phyloP scores from a whole-genome alignment of 2,797 vertebrate genomes.

The Prionace glauca region DNA sequence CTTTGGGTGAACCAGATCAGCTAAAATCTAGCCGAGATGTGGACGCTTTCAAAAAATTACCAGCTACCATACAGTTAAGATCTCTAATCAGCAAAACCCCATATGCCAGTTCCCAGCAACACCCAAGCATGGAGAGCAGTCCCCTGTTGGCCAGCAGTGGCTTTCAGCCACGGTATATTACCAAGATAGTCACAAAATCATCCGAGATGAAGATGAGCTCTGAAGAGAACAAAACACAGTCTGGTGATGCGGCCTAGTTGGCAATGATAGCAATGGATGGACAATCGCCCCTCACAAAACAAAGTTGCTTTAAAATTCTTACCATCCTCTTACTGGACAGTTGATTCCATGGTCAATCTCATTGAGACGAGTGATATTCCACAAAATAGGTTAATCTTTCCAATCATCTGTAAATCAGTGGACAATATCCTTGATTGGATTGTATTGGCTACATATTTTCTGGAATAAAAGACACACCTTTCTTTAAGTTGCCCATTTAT shows the following conservation, averaged over 20 bases:
- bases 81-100: too few relatives aligned
- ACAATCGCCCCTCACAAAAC: not conserved
- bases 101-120: not conserved
- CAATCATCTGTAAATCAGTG: not conserved
- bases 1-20: too few relatives aligned
- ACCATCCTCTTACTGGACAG: not conserved
- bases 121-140: not conserved
- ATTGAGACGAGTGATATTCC: not conserved
- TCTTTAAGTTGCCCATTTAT: not conserved
- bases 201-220: not conserved
- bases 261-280: too few relatives aligned
- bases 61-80: not conserved
- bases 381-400: not conserved
- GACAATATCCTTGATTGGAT: conserved; percentile 1
- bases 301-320: not conserved
- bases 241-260: not conserved
- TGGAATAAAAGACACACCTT: conserved; percentile 5
- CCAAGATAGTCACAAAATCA: not conserved
- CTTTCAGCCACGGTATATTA: not conserved
- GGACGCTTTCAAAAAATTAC: not conserved
- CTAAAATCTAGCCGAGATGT: not conserved
- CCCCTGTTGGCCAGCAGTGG: not conserved
- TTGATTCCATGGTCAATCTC: not conserved
- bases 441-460: not conserved
- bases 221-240: not conserved